Conservation (phyloP, 1,140 invertebrate genomes). For the Eriocheir sinensis region DNA sequence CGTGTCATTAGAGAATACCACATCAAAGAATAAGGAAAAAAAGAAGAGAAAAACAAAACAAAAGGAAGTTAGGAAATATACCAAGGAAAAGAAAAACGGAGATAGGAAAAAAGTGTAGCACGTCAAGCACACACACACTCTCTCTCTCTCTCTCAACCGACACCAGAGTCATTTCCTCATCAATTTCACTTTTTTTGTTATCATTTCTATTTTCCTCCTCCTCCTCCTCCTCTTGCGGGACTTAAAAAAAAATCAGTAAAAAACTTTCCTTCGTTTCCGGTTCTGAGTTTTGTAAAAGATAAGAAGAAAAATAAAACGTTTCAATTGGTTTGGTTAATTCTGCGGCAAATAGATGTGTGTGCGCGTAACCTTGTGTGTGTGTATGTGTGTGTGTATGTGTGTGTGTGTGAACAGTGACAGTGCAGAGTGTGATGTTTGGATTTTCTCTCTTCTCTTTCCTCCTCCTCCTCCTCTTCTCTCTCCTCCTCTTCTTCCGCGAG, state of each 20-base stretch:
- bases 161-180: background rate
- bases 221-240: background rate
- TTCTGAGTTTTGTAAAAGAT: background rate
- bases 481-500: too few relatives aligned
- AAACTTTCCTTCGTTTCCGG: background rate
- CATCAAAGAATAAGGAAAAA: too few relatives aligned
- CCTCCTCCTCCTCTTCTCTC: too few relatives aligned
- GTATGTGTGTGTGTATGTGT: background rate
- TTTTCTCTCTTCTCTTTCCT: too few relatives aligned
- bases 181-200: background rate
- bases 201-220: background rate
- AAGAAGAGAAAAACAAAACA: too few relatives aligned
- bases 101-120: too few relatives aligned
- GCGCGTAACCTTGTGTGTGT: background rate
- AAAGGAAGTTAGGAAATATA: too few relatives aligned
- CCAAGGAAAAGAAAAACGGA: too few relatives aligned
- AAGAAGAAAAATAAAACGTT: background rate
- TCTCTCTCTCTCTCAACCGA: background rate
- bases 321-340: background rate
- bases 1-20: too few relatives aligned
- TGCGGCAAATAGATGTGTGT: background rate
- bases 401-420: background rate
- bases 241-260: background rate
- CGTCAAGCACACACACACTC: background rate
- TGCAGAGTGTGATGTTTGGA: too few relatives aligned